These are phyloP conservation scores for Heteromormyrus szaboi DNA, from an alignment of 2,797 vertebrate species.

Conservation along the genomic window DNA sequence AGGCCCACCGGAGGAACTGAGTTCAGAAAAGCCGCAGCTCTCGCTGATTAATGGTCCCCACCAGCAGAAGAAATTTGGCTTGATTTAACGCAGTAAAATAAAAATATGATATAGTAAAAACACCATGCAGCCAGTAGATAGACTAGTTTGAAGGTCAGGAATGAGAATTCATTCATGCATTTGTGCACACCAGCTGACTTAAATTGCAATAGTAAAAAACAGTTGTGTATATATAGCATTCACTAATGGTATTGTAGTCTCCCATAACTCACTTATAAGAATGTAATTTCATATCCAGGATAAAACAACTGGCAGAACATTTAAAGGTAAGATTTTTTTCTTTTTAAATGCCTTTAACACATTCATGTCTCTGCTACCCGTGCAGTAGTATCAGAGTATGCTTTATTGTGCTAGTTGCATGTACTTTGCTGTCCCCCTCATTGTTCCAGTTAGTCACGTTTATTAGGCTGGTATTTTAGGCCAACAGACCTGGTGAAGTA, in stretches of 20 bases:
- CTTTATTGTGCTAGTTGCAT: background rate
- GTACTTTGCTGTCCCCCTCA: background rate
- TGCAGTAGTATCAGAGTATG: background rate
- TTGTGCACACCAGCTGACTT: background rate
- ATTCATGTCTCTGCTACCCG: background rate
- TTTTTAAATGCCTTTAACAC: background rate
- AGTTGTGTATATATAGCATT: background rate
- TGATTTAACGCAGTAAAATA: background rate
- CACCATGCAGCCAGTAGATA: background rate
- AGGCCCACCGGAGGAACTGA: background rate
- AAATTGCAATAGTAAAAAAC: background rate
- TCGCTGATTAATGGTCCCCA: background rate
- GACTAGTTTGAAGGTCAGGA: background rate
- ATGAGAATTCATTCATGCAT: background rate
- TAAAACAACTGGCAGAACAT: background rate
- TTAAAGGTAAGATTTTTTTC: background rate
- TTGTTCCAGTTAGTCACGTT: background rate
- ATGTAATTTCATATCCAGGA: background rate
- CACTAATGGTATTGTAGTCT: background rate
- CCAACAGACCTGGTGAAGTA: background rate
- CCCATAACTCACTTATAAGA: background rate
- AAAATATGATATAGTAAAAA: background rate
- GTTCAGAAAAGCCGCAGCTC: background rate
- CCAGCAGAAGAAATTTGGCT: background rate
- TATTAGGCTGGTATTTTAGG: background rate